Evolutionary conservation across 2,888 invertebrate genomes (phyloP).

Genomic region (Phalera bucephala): DNA sequence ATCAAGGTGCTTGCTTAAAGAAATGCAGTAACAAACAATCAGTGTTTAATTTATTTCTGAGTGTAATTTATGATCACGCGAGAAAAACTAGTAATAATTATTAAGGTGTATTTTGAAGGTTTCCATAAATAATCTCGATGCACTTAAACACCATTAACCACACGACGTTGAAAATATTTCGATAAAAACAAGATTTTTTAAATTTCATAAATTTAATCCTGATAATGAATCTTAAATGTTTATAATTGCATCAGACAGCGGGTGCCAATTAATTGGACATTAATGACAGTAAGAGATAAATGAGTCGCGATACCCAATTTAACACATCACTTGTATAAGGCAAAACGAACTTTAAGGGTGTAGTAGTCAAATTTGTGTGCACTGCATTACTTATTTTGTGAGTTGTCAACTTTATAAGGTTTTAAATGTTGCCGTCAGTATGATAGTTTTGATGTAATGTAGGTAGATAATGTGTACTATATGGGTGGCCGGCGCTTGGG

Average conservation of each 20-base stretch:
- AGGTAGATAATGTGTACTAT: too few relatives aligned
- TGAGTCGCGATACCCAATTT: conserved; percentile 4
- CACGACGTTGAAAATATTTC: too few relatives aligned
- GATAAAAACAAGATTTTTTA: conserved; percentile 1
- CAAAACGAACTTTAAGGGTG: conserved; percentile 3
- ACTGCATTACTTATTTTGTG: background rate
- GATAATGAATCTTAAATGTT: conserved; percentile 18
- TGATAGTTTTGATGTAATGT: conserved; percentile 16
- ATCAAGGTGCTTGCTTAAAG: too few relatives aligned
- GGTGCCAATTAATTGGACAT: conserved; percentile 26
- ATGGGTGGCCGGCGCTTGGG: too few relatives aligned
- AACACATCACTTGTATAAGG: background rate
- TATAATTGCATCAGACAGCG: conserved; percentile 27
- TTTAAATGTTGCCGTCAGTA: conserved; percentile 7
- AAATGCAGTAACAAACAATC: too few relatives aligned
- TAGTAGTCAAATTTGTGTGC: background rate
- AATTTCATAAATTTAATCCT: conserved; percentile 5
- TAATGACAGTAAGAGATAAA: conserved; percentile 15
- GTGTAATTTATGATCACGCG: too few relatives aligned
- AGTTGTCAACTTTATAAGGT: conserved; percentile 3
- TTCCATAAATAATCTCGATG: too few relatives aligned
- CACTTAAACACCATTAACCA: too few relatives aligned
- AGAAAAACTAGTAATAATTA: too few relatives aligned
- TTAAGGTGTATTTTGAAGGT: too few relatives aligned
- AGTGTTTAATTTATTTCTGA: too few relatives aligned